Percentiles rank a stretch among this genome's conserved stretches.
phyloP scores from a whole-genome alignment of 2,113 vertebrate species.

The Osmerus eperlanus region DNA sequence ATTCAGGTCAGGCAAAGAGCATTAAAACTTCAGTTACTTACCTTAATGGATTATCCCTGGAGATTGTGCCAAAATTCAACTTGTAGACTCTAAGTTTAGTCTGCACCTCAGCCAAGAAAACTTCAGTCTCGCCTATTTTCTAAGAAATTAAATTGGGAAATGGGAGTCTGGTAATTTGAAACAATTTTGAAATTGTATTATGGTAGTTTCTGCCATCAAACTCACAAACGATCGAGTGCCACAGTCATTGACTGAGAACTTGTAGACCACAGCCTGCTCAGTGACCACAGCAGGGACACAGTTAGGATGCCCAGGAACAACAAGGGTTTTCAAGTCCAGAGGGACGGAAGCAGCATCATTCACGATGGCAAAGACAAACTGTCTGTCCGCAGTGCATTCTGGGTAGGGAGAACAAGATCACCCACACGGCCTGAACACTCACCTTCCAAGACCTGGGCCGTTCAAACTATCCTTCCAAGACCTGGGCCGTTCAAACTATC shows the following conservation, averaged over 20 bases:
- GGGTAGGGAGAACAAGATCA: neutral
- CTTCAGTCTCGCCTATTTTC: constrained; percentile 37
- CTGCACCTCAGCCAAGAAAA: constrained; percentile 66
- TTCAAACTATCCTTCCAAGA: neutral
- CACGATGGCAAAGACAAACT: constrained; percentile 66
- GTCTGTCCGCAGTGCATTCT: constrained; percentile 65
- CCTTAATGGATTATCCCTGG: constrained; percentile 59
- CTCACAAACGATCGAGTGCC: constrained; percentile 64
- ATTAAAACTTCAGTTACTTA: neutral
- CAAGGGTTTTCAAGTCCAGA: constrained; percentile 48
- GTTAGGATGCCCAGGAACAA: constrained; percentile 34
- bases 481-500: too few relatives aligned
- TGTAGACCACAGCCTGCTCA: constrained; percentile 61
- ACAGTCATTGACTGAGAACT: constrained; percentile 66
- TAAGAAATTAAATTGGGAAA: constrained; percentile 14
- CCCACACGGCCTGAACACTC: neutral
- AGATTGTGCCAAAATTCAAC: constrained; percentile 63
- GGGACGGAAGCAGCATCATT: constrained; percentile 19
- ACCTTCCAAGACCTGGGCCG: neutral
- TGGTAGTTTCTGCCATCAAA: neutral
- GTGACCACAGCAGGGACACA: constrained; percentile 60
- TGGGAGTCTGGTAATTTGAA: neutral
- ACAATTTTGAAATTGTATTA: neutral
- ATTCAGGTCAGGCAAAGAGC: neutral
- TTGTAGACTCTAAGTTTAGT: constrained; percentile 28